A percentile compares a stretch with the other conserved stretches of the same genome.
Conservation (phyloP, 30 jellyfish, hydroid and myxozoan genomes). For the Aurelia coerulea region DNA sequence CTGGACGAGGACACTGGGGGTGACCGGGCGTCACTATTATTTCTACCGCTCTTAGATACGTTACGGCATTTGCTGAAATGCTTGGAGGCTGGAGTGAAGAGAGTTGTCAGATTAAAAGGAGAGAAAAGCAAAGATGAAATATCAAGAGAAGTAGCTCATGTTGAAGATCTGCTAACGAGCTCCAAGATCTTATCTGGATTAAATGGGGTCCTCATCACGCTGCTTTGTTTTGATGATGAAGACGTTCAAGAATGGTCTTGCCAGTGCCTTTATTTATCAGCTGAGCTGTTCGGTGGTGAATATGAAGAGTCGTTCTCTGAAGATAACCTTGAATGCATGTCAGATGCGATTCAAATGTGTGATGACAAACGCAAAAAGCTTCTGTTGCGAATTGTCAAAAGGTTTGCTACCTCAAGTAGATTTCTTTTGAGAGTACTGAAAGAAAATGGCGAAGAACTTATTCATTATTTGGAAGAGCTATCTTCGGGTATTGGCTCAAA, state of each 20-base stretch:
- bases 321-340: slow-evolving; percentile 76
- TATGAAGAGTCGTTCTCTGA: slow-evolving; percentile 76
- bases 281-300: slow-evolving; percentile 92
- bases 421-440: slow-evolving; percentile 19
- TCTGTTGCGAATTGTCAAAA: slow-evolving; percentile 76
- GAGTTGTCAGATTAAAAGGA: slow-evolving; percentile 67
- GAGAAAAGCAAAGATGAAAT: background rate
- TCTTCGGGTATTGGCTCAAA: slow-evolving; percentile 13
- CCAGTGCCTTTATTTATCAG: slow-evolving; percentile 92
- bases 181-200: slow-evolving; percentile 72
- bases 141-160: slow-evolving; percentile 41
- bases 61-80: slow-evolving; percentile 67
- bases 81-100: slow-evolving; percentile 80
- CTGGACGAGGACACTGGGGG: slow-evolving; percentile 73
- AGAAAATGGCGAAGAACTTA: slow-evolving; percentile 50
- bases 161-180: slow-evolving; percentile 69
- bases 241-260: slow-evolving; percentile 92
- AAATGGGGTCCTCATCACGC: slow-evolving; percentile 79
- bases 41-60: slow-evolving; percentile 83
- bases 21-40: slow-evolving; percentile 49
- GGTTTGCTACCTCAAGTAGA: slow-evolving; percentile 67
- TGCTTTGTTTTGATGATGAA: slow-evolving; percentile 79
- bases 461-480: slow-evolving; percentile 3
- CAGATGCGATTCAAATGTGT: slow-evolving; percentile 67
- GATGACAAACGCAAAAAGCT: slow-evolving; percentile 71